Evolutionary conservation across 2,113 vertebrate genomes (phyloP).

Genomic region (Malurus elegans): DNA sequence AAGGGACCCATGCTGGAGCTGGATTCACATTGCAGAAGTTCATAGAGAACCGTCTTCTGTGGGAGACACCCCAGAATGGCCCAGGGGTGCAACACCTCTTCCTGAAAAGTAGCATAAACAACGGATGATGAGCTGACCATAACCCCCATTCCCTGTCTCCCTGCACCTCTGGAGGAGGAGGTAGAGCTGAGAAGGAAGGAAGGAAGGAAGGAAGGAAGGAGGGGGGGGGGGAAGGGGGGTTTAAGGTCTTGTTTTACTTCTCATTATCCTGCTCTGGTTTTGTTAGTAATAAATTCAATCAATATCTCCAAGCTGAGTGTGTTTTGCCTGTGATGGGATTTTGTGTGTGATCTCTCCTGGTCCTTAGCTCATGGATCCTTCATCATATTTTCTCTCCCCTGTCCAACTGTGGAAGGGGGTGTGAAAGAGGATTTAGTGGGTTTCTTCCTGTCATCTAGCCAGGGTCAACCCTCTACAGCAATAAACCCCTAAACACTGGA

Average conservation of each 20-base stretch:
- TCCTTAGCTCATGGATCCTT: background rate
- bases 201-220: background rate
- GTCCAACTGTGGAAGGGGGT: background rate
- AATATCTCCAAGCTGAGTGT: background rate
- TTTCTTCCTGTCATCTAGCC: background rate
- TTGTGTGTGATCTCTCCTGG: background rate
- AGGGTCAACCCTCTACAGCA: background rate
- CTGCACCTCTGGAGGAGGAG: rapidly evolving
- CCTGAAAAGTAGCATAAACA: background rate
- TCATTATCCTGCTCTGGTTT: background rate
- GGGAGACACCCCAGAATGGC: rapidly evolving
- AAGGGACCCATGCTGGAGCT: background rate
- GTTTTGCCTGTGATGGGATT: background rate
- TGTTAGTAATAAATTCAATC: background rate
- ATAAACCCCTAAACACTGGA: background rate
- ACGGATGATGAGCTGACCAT: rapidly evolving
- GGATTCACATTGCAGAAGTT: rapidly evolving
- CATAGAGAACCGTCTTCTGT: background rate
- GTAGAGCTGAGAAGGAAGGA: background rate
- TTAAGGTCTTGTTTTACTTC: background rate
- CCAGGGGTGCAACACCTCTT: background rate
- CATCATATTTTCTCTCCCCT: background rate
- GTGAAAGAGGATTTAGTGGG: background rate
- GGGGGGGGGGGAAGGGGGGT: background rate
- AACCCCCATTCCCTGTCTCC: background rate